These are phyloP conservation scores for Cisticola juncidis DNA, from an alignment of 2,113 vertebrate species.

Conservation along the genomic window DNA sequence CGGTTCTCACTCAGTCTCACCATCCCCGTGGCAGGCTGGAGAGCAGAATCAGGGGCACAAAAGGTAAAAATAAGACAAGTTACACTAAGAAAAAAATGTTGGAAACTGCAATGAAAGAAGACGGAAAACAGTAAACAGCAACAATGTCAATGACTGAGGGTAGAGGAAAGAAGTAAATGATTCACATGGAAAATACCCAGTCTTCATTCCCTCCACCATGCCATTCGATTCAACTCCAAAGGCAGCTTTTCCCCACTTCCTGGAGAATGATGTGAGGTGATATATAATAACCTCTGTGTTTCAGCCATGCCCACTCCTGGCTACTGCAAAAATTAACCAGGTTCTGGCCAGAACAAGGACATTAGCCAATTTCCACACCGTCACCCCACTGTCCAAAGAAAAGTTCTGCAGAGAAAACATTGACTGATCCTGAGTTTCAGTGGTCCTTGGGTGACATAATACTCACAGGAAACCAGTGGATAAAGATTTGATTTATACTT, in stretches of 20 bases:
- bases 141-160: background rate
- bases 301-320: background rate
- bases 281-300: background rate
- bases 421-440: background rate
- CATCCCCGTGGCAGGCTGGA: background rate
- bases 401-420: background rate
- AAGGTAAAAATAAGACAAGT: background rate
- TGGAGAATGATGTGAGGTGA: background rate
- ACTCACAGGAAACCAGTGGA: background rate
- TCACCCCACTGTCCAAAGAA: background rate
- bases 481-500: background rate
- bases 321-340: background rate
- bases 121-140: background rate
- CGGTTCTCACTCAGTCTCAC: too few relatives aligned
- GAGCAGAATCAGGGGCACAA: background rate
- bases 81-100: background rate
- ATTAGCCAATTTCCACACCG: background rate
- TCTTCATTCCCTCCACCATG: background rate
- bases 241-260: background rate
- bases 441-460: background rate
- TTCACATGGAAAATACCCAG: background rate
- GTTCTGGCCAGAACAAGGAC: background rate
- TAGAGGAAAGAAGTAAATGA: background rate
- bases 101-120: background rate
- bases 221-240: fast-evolving